A percentile compares a stretch with the other conserved stretches of the same genome.
These are phyloP conservation scores for Drosophila helvetica DNA, from an alignment of 2,888 invertebrate species.

Conservation along the genomic window DNA sequence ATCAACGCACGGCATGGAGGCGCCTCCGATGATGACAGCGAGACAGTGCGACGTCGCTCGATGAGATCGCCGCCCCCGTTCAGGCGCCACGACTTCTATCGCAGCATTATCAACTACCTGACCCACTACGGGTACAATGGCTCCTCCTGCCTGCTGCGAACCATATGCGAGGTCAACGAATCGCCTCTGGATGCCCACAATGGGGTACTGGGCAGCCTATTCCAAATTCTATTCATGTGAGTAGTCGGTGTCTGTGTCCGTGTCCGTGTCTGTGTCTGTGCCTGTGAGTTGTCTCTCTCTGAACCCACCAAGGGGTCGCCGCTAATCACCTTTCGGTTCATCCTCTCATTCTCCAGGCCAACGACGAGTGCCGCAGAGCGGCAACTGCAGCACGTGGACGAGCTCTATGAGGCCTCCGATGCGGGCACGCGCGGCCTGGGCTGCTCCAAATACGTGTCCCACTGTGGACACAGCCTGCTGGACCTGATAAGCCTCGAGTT, in stretches of 20 bases:
- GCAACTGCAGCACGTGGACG: constrained; percentile 58
- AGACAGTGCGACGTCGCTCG: constrained; percentile 49
- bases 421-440: constrained; percentile 50
- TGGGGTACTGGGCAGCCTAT: constrained; percentile 88
- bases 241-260: constrained; percentile 62
- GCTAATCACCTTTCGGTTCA: constrained; percentile 58
- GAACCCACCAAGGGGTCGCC: not conserved
- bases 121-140: constrained; percentile 84
- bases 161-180: constrained; percentile 88
- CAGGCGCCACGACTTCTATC: constrained; percentile 78
- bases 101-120: constrained; percentile 74
- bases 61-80: constrained; percentile 50
- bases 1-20: constrained; percentile 67
- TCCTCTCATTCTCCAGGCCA: constrained; percentile 62
- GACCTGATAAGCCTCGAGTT: constrained; percentile 73
- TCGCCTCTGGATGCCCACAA: constrained; percentile 83
- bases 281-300: too few species aligned
- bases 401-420: constrained; percentile 69
- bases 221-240: constrained; percentile 89
- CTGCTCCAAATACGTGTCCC: constrained; percentile 70
- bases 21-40: constrained; percentile 3
- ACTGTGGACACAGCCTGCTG: constrained; percentile 77
- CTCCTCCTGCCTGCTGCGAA: constrained; percentile 86
- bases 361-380: constrained; percentile 74
- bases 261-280: too few species aligned